Evolutionary conservation across 2,113 vertebrate species (phyloP).

Genomic region (Chionomys nivalis): DNA sequence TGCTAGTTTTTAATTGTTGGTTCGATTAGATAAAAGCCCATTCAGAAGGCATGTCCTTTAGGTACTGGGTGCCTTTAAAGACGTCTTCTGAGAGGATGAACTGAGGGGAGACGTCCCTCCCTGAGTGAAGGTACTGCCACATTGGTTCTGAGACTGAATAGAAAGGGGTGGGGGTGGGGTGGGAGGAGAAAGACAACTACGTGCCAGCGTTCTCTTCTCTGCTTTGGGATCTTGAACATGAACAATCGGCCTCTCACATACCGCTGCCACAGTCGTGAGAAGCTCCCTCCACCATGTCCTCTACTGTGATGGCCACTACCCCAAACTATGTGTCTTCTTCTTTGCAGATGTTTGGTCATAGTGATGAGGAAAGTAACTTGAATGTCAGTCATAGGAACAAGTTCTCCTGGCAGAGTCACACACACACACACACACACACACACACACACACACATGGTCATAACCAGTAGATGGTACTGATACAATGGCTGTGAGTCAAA

Average conservation of each 20-base stretch:
- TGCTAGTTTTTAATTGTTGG: neutral
- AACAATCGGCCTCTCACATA: neutral
- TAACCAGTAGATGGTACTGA: neutral
- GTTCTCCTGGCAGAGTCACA: neutral
- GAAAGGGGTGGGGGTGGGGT: too few species aligned
- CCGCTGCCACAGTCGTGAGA: neutral
- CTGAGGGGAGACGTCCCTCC: neutral
- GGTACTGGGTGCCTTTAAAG: neutral
- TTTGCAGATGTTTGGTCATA: neutral
- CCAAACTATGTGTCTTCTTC: neutral
- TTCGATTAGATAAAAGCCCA: neutral
- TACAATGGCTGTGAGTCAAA: conserved; percentile 37
- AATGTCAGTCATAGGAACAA: neutral
- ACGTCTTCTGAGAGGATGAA: neutral
- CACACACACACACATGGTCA: neutral
- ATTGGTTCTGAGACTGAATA: neutral
- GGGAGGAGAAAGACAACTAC: neutral
- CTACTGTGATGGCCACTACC: neutral
- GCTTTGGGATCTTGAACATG: neutral
- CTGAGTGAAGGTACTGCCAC: neutral
- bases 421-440: neutral
- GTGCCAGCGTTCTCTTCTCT: neutral
- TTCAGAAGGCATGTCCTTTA: neutral
- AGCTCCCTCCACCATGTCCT: too few species aligned
- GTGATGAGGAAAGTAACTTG: neutral